A percentile compares a stretch with the other conserved stretches of the same genome.
Evolutionary conservation across 2,113 vertebrate species (phyloP).

Genomic region (Ranitomeya variabilis): DNA sequence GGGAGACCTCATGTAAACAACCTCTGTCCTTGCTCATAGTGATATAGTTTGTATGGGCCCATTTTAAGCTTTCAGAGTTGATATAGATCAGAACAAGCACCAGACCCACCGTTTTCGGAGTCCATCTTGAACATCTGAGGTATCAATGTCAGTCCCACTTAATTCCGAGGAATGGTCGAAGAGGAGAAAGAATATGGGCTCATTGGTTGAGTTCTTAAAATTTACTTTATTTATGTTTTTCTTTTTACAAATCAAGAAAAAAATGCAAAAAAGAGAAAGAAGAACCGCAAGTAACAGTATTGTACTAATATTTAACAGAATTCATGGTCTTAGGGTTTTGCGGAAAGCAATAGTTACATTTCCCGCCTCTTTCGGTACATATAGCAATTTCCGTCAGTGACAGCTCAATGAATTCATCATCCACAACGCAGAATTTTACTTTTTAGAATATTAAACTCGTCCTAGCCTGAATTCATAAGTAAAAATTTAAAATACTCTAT

Average conservation of each 20-base stretch:
- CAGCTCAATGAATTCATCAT: not conserved
- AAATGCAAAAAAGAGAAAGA: not conserved
- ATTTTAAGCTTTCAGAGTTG: too few relatives aligned
- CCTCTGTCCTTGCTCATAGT: too few relatives aligned
- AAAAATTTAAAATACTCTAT: constrained; percentile 1
- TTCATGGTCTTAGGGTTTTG: not conserved
- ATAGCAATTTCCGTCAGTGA: not conserved
- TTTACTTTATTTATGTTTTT: not conserved
- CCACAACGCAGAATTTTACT: not conserved
- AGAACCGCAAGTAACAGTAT: not conserved
- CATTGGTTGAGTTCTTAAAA: not conserved
- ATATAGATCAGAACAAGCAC: not conserved
- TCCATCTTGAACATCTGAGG: not conserved
- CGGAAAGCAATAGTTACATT: not conserved
- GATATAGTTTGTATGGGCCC: too few relatives aligned
- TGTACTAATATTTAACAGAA: not conserved
- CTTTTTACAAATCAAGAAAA: not conserved
- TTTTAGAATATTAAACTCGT: not conserved
- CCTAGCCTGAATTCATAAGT: not conserved
- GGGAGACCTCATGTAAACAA: too few relatives aligned
- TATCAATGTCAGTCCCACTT: not conserved
- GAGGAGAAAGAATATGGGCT: not conserved
- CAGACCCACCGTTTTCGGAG: not conserved
- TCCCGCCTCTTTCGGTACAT: not conserved
- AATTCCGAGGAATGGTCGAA: not conserved